phyloP scores from a whole-genome alignment of 2,888 invertebrate species.

The Unio delphinus region DNA sequence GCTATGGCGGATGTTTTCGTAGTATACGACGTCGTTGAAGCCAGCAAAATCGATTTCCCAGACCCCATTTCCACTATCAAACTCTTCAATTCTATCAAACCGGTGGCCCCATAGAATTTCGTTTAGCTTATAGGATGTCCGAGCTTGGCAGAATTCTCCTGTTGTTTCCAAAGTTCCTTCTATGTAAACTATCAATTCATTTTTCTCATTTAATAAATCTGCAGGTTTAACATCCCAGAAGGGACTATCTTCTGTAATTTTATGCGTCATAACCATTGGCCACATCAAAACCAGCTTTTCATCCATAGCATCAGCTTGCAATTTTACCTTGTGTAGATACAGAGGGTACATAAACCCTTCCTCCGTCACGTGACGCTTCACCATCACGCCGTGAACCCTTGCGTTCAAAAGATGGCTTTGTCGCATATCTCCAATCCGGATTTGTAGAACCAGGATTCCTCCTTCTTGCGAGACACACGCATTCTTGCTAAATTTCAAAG shows the following conservation, averaged over 20 bases:
- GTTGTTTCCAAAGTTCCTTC: slow-evolving; percentile 93
- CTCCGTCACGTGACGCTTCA: slow-evolving; percentile 47
- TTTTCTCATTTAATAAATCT: slow-evolving; percentile 81
- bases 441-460: slow-evolving; percentile 60
- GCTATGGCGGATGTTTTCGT: slow-evolving; percentile 42
- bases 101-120: slow-evolving; percentile 68
- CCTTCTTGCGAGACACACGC: slow-evolving; percentile 84
- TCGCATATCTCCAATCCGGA: slow-evolving; percentile 71
- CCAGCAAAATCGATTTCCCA: slow-evolving; percentile 60
- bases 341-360: slow-evolving; percentile 58
- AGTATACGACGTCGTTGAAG: slow-evolving; percentile 59
- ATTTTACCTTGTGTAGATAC: slow-evolving; percentile 91
- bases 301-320: slow-evolving; percentile 91
- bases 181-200: slow-evolving; percentile 94
- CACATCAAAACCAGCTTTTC: slow-evolving; percentile 96
- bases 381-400: slow-evolving; percentile 53
- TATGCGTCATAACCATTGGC: slow-evolving; percentile 96
- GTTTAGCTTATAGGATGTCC: slow-evolving; percentile 72
- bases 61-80: slow-evolving; percentile 50
- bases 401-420: slow-evolving; percentile 78
- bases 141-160: slow-evolving; percentile 72
- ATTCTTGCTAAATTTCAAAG: slow-evolving; percentile 88
- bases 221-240: slow-evolving; percentile 90
- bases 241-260: slow-evolving; percentile 90
- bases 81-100: slow-evolving; percentile 60